phyloP scores from a whole-genome alignment of 92 coral and sea anemone species.

The Plumapathes pennacea region DNA sequence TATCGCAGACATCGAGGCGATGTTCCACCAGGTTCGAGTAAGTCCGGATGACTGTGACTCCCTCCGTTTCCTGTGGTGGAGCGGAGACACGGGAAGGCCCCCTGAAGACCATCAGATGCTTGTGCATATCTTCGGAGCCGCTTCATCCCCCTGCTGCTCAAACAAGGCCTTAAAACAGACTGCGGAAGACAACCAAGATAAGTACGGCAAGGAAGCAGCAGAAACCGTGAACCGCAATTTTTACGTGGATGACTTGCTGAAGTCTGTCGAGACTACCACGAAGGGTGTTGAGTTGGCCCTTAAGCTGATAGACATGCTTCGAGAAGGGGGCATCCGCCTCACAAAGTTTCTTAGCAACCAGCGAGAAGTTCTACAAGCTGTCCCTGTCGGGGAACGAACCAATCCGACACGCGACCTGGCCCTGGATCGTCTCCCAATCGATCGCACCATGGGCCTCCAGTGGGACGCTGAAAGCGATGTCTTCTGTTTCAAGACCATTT shows the following conservation, averaged over 20 bases:
- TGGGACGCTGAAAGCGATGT: constrained; percentile 73
- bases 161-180: constrained; percentile 42
- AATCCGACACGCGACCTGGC: constrained; percentile 26
- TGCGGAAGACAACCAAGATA: constrained; percentile 43
- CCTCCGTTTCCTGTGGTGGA: constrained; percentile 46
- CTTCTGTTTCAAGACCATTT: no score
- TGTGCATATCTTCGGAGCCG: constrained; percentile 49
- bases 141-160: constrained; percentile 47
- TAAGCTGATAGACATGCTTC: constrained; percentile 18
- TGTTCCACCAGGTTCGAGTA: constrained; percentile 31
- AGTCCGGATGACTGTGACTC: constrained; percentile 17
- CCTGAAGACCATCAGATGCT: constrained; percentile 43
- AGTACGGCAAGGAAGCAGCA: constrained; percentile 19
- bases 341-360: constrained; percentile 51
- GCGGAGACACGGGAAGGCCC: background rate
- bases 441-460: constrained; percentile 32
- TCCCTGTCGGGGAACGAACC: constrained; percentile 35
- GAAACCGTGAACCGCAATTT: constrained; percentile 31
- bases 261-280: constrained; percentile 11
- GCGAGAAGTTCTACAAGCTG: constrained; percentile 17
- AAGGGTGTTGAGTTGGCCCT: constrained; percentile 28
- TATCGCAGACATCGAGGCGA: constrained; percentile 28
- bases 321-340: constrained; percentile 37
- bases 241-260: constrained; percentile 47
- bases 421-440: constrained; percentile 31